phyloP scores from a whole-genome alignment of 2,888 invertebrate genomes.

The Eilema griseolum region DNA sequence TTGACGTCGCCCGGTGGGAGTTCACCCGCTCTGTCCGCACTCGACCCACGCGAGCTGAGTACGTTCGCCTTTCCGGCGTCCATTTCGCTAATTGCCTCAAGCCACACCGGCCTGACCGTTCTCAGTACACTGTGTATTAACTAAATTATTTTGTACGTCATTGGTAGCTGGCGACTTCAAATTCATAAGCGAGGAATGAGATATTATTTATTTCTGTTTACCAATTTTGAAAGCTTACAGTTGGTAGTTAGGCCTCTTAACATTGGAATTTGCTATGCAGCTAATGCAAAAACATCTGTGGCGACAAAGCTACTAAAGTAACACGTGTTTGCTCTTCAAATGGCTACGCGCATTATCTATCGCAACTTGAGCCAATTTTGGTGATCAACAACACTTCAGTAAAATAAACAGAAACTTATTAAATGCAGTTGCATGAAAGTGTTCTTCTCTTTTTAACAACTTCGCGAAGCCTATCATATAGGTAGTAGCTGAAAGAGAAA shows the following conservation, averaged over 20 bases:
- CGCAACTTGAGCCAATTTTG: constrained; percentile 7
- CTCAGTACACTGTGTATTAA: constrained; percentile 43
- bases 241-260: background rate
- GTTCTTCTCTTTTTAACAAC: constrained; percentile 28
- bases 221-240: background rate
- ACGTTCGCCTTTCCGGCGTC: constrained; percentile 69
- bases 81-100: constrained; percentile 77
- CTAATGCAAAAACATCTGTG: constrained; percentile 16
- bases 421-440: too few species aligned
- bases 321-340: constrained; percentile 25
- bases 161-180: constrained; percentile 32
- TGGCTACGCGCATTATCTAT: background rate
- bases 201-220: background rate
- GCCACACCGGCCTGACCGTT: constrained; percentile 49
- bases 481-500: constrained; percentile 37
- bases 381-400: background rate
- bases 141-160: constrained; percentile 45
- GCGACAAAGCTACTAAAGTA: background rate
- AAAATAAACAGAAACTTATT: background rate
- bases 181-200: constrained; percentile 11
- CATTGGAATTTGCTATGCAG: constrained; percentile 13
- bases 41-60: constrained; percentile 61
- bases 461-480: constrained; percentile 24
- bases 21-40: constrained; percentile 55
- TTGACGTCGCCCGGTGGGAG: constrained; percentile 58